phyloP scores from a whole-genome alignment of 2,113 vertebrate genomes.

The Hydrochoerus hydrochaeris region DNA sequence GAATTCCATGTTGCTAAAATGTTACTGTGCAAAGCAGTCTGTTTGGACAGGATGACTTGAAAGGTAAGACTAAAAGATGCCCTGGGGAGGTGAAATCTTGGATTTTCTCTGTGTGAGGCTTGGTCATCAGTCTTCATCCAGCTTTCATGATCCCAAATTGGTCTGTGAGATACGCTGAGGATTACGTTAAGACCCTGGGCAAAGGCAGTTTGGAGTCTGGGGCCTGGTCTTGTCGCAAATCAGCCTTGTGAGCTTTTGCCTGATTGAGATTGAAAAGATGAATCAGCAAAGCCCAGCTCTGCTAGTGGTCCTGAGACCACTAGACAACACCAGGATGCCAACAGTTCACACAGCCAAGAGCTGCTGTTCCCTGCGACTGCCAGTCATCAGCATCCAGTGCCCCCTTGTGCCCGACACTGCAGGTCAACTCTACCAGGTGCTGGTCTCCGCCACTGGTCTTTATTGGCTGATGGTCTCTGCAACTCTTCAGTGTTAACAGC shows the following conservation, averaged over 20 bases:
- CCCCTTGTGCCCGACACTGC: not conserved
- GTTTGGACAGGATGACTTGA: not conserved
- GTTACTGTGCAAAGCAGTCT: not conserved
- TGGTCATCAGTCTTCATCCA: not conserved
- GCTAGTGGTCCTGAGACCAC: not conserved
- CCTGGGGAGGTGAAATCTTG: not conserved
- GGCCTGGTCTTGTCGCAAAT: not conserved
- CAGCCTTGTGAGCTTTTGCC: not conserved
- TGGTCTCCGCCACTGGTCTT: not conserved
- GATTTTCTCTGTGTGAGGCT: not conserved
- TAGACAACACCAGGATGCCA: not conserved
- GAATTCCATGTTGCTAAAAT: not conserved
- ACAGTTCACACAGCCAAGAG: not conserved
- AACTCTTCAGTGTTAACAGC: not conserved
- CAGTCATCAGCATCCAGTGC: not conserved
- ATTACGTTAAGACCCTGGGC: no score
- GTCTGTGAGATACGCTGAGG: not conserved
- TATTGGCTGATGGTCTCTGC: not conserved
- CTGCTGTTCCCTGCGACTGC: not conserved
- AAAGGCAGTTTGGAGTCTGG: no score
- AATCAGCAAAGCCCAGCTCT: not conserved
- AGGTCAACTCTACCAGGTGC: not conserved
- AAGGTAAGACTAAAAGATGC: not conserved
- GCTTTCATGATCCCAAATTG: fast-evolving
- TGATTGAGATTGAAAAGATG: not conserved